Conservation (phyloP, 2,888 invertebrate genomes). For the Diogma glabrata region DNA sequence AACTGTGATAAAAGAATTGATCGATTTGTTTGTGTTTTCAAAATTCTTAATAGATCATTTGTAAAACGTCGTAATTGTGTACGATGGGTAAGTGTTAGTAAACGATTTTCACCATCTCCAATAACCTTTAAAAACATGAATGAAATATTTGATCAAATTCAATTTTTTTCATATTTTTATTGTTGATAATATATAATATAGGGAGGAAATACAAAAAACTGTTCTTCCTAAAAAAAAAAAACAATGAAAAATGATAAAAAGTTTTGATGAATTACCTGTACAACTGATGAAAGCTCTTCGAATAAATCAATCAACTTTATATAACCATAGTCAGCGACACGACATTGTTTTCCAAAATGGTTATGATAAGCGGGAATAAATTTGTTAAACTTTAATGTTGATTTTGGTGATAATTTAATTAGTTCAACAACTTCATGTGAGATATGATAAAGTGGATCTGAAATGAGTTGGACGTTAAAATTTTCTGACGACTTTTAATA, state of each 20-base stretch:
- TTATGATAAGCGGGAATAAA: constrained; percentile 94
- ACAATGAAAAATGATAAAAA: too few species aligned
- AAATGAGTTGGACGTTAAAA: too few species aligned
- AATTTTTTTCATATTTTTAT: too few species aligned
- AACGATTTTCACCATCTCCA: constrained; percentile 77
- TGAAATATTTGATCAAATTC: neutral
- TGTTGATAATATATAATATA: too few species aligned
- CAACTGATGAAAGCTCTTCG: constrained; percentile 74
- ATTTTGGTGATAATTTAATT: constrained; percentile 66
- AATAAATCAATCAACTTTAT: constrained; percentile 84
- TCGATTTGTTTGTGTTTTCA: constrained; percentile 72
- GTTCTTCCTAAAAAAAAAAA: too few species aligned
- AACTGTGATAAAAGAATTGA: constrained; percentile 60
- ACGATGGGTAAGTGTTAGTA: constrained; percentile 77
- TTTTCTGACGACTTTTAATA: too few species aligned
- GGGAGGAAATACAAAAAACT: too few species aligned
- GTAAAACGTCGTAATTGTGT: constrained; percentile 86
- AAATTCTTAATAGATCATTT: constrained; percentile 72
- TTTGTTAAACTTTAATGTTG: constrained; percentile 70
- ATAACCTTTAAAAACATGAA: constrained; percentile 50
- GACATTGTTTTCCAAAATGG: constrained; percentile 89
- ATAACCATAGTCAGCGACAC: constrained; percentile 94
- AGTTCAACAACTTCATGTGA: constrained; percentile 81
- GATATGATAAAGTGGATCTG: constrained; percentile 49
- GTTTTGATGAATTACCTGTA: constrained; percentile 57